Evolutionary conservation across 2,797 vertebrate species (phyloP).

Genomic region (Enteromius fasciolatus): DNA sequence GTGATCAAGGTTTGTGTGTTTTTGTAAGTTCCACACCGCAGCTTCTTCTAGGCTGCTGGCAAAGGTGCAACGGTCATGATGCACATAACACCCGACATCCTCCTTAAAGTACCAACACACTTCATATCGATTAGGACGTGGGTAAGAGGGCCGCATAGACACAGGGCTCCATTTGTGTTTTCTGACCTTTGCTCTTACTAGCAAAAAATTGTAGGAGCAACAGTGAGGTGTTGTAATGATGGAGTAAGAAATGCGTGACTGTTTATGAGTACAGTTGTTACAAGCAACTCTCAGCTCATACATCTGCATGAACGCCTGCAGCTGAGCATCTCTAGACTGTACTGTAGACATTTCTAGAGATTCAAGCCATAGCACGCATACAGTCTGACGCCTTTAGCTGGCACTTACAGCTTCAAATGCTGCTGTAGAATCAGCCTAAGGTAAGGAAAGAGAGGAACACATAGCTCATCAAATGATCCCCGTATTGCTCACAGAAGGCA

Average conservation of each 20-base stretch:
- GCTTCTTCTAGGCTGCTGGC: constrained; percentile 85
- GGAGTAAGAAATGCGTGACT: constrained; percentile 16
- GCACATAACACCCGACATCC: constrained; percentile 77
- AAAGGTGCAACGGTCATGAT: constrained; percentile 82
- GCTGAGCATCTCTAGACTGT: constrained; percentile 13
- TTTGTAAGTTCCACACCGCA: constrained; percentile 84
- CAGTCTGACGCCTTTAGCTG: neutral
- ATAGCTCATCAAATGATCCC: neutral
- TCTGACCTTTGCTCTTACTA: constrained; percentile 36
- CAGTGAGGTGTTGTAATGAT: neutral
- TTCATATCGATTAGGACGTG: constrained; percentile 68
- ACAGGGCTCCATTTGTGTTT: constrained; percentile 18
- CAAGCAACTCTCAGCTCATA: constrained; percentile 37
- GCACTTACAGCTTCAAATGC: neutral
- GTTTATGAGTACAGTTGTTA: neutral
- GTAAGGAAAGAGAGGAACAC: constrained; percentile 8
- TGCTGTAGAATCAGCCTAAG: neutral
- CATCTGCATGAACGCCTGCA: constrained; percentile 40
- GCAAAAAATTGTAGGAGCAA: constrained; percentile 17
- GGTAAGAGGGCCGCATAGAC: neutral
- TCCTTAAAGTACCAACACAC: constrained; percentile 79
- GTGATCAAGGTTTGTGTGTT: constrained; percentile 63
- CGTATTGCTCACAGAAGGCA: neutral
- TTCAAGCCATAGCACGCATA: neutral
- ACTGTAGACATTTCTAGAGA: neutral